These are phyloP conservation scores for Oryzias celebensis DNA, from an alignment of 2,113 vertebrate species.

Conservation along the genomic window DNA sequence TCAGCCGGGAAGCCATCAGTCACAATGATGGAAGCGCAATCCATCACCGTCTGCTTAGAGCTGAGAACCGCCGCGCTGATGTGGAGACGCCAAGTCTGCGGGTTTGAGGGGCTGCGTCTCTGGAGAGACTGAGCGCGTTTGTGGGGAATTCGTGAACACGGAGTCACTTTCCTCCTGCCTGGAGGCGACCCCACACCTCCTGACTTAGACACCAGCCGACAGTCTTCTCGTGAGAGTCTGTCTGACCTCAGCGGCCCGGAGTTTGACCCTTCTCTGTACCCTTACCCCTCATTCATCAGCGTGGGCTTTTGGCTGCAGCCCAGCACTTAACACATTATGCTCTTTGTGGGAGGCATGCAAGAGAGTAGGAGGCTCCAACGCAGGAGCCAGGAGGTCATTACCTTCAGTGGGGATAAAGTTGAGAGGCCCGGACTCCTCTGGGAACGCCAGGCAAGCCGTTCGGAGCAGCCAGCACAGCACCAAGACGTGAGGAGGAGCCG, in stretches of 20 bases:
- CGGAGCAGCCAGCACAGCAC: conserved; percentile 71
- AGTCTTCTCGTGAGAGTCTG: conserved; percentile 41
- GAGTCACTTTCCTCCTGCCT: conserved; percentile 29
- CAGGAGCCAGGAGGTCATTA: conserved; percentile 49
- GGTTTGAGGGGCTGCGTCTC: conserved; percentile 30
- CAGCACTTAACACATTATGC: conserved; percentile 35
- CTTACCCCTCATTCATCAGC: conserved; percentile 28
- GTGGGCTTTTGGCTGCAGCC: conserved; percentile 20
- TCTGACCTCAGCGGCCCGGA: conserved; percentile 28
- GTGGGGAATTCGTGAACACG: conserved; percentile 30
- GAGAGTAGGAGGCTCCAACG: conserved; percentile 5
- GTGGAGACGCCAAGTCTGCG: conserved; percentile 68
- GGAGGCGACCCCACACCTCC: conserved; percentile 27
- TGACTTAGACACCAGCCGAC: conserved; percentile 47
- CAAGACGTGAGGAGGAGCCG: conserved; percentile 57
- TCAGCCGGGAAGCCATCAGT: conserved; percentile 52
- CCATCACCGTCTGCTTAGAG: conserved; percentile 55
- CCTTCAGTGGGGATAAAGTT: conserved; percentile 79
- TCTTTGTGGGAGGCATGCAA: conserved; percentile 8
- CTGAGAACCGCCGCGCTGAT: conserved; percentile 39
- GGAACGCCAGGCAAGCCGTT: conserved; percentile 67
- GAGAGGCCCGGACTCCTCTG: conserved; percentile 77
- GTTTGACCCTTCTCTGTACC: conserved; percentile 11
- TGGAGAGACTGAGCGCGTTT: conserved; percentile 24
- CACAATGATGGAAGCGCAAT: conserved; percentile 68